Evolutionary conservation across 2,113 vertebrate species (phyloP).

Genomic region (Aphelocoma coerulescens): DNA sequence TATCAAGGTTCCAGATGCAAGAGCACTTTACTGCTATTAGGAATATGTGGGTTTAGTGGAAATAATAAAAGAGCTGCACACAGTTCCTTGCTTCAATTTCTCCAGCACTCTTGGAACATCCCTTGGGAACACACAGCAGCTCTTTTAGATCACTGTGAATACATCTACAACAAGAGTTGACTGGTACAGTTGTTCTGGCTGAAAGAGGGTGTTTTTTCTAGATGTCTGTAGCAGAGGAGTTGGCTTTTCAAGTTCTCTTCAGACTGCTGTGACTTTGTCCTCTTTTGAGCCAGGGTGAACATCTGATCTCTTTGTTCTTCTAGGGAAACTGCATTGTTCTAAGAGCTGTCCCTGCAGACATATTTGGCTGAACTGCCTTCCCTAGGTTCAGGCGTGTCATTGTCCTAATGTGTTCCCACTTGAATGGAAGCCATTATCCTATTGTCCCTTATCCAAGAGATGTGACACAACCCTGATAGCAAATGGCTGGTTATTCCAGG

Average conservation of each 20-base stretch:
- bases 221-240: background rate
- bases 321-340: slow-evolving; percentile 49
- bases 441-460: background rate
- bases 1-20: background rate
- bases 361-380: slow-evolving; percentile 43
- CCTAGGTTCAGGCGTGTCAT: background rate
- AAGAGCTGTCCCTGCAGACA: slow-evolving; percentile 18
- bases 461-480: background rate
- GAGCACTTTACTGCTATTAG: background rate
- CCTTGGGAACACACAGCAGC: background rate
- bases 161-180: background rate
- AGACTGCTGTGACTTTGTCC: background rate
- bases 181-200: background rate
- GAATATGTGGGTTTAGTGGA: background rate
- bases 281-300: background rate
- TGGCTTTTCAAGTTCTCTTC: background rate
- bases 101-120: background rate
- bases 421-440: slow-evolving; percentile 22
- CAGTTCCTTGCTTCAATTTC: background rate
- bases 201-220: background rate
- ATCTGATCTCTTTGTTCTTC: slow-evolving; percentile 29
- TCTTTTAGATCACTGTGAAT: background rate
- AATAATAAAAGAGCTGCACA: background rate
- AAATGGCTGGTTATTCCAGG: background rate
- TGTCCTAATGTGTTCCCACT: slow-evolving; percentile 12